Conservation (phyloP, 2,888 invertebrate species). For the Dynastes maya region DNA sequence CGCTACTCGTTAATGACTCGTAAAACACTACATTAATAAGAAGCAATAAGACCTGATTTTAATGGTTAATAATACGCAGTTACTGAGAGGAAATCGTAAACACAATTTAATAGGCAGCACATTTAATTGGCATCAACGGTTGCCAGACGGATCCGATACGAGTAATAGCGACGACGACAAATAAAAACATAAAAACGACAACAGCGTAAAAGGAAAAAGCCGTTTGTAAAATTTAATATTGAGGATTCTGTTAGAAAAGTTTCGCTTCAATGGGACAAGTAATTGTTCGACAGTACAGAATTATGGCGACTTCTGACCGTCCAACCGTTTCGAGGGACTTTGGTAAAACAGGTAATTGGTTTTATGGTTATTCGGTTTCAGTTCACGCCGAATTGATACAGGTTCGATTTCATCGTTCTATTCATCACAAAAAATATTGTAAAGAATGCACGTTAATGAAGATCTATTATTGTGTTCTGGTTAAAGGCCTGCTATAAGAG, state of each 20-base stretch:
- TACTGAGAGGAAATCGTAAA: conserved; percentile 28
- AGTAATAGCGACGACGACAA: background rate
- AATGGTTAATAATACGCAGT: conserved; percentile 30
- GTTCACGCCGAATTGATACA: too few species aligned
- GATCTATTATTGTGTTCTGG: too few species aligned
- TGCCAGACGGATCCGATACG: background rate
- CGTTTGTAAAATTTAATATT: background rate
- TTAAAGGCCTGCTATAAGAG: too few species aligned
- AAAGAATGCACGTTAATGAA: too few species aligned
- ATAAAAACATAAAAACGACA: background rate
- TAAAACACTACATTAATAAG: conserved; percentile 31
- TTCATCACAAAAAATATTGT: too few species aligned
- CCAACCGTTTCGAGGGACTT: too few species aligned
- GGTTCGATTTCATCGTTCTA: too few species aligned
- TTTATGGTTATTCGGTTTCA: too few species aligned
- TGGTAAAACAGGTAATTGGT: too few species aligned
- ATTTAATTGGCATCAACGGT: conserved; percentile 27
- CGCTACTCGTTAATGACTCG: conserved; percentile 12
- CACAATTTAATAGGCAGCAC: conserved; percentile 11
- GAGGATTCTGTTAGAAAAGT: background rate
- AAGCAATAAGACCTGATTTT: conserved; percentile 18
- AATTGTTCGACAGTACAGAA: too few species aligned
- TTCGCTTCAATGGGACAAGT: too few species aligned
- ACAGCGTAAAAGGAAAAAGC: background rate
- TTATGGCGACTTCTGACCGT: too few species aligned